A percentile compares a stretch with the other conserved stretches of the same genome.
These are phyloP conservation scores for Camarhynchus parvulus DNA, from an alignment of 2,113 vertebrate genomes.

Conservation along the genomic window DNA sequence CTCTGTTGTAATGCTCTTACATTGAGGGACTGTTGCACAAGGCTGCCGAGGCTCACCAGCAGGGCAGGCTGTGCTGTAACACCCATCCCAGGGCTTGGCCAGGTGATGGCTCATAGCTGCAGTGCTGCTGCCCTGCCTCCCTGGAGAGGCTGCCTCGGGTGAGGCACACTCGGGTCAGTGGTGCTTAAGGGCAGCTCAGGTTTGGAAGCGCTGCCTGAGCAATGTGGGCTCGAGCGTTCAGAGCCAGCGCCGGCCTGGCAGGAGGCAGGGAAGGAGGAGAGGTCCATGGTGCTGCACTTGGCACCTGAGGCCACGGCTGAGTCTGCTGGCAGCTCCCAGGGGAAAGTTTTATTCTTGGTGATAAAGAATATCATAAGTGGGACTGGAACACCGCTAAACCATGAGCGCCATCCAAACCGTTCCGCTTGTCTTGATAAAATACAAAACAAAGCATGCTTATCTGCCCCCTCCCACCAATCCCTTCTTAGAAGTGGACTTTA, in stretches of 20 bases:
- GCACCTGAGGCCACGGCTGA: background rate
- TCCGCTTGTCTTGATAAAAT: background rate
- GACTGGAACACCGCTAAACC: background rate
- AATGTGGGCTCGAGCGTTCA: rapidly evolving
- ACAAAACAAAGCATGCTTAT: rapidly evolving
- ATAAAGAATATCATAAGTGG: rapidly evolving
- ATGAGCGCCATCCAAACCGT: background rate
- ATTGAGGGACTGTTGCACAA: background rate
- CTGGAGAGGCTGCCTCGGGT: background rate
- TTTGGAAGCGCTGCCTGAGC: background rate
- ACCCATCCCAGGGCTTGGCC: background rate
- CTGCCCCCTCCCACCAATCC: background rate
- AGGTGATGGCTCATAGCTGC: background rate
- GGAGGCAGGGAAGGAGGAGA: background rate
- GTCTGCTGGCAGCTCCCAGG: background rate
- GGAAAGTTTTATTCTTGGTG: background rate
- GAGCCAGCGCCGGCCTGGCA: background rate
- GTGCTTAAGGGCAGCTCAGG: rapidly evolving
- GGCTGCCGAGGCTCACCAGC: background rate
- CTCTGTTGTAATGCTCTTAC: background rate
- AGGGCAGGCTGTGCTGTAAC: background rate
- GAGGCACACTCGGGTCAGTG: rapidly evolving
- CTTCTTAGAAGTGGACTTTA: background rate
- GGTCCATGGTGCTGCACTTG: background rate
- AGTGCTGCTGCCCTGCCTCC: background rate